phyloP scores from a whole-genome alignment of 2,797 vertebrate species.

The Anguilla marmorata region DNA sequence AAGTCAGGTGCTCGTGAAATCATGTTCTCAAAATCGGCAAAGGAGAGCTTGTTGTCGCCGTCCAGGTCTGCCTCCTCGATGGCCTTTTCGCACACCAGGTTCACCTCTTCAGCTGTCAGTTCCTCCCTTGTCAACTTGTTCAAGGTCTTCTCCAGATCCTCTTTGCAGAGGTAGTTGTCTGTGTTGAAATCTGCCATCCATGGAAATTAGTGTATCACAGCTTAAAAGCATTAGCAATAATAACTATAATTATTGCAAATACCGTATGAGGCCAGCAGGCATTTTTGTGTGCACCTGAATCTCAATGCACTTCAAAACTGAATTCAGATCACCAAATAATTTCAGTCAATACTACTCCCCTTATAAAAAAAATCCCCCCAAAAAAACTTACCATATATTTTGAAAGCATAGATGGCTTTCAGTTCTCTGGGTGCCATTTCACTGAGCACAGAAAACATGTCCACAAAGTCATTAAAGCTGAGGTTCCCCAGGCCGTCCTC shows the following conservation, averaged over 20 bases:
- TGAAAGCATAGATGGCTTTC: conserved; percentile 98
- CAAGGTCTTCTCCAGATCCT: conserved; percentile 90
- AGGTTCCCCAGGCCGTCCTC: conserved; percentile 93
- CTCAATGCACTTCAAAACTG: too few relatives aligned
- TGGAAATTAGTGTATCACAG: background rate
- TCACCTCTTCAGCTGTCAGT: conserved; percentile 89
- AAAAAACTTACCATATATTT: conserved; percentile 85
- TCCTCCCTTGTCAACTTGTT: conserved; percentile 94
- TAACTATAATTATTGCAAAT: too few relatives aligned
- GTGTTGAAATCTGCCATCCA: conserved; percentile 88
- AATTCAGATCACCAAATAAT: background rate
- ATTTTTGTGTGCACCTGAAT: too few relatives aligned
- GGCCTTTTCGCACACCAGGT: conserved; percentile 90
- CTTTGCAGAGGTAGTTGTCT: conserved; percentile 97
- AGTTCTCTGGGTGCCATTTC: conserved; percentile 95
- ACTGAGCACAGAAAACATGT: conserved; percentile 98
- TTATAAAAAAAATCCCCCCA: background rate
- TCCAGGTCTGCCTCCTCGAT: conserved; percentile 97
- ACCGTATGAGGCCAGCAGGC: too few relatives aligned
- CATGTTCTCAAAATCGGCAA: conserved; percentile 97
- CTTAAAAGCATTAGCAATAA: background rate
- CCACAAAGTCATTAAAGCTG: conserved; percentile 98
- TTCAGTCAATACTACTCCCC: background rate
- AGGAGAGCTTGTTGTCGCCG: conserved; percentile 91
- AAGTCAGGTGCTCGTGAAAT: conserved; percentile 97